Base-by-base conservation (phyloP, 2,113 vertebrate genomes). In the Clarias macrocephalus region DNA sequence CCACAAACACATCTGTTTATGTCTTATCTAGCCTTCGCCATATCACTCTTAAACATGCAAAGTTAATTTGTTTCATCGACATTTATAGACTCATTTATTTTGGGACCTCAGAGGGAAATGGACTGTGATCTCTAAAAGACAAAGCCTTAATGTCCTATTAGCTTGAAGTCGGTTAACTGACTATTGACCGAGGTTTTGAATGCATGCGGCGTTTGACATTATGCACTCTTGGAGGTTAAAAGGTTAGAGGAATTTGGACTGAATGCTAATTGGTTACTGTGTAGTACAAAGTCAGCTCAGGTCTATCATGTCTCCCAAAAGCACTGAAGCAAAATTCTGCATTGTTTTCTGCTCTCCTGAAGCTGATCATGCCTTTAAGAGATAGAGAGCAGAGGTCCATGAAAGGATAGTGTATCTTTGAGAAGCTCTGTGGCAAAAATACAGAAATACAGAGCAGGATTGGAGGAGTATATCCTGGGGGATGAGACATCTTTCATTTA, bases 301-400 rank as follows among this genome's bases (percentile, higher is more conserved):
- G 82, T 79, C 62, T 87, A 79, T 72, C 54, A 54, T 72, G 68
- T 33, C 65, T 48, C 82, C 23, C 33, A 68, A 86, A 86, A 66
- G n/a, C 56, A 37, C n/a, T 42, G 81, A 84, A 73, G 68, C 65
- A 79, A 80, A 88, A 60, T 82, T 57, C 80, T 28, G 10, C 23
- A n/a, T 87, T 89, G 80, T 82, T 83, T 70, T 83, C 15, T 92
- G 66, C 77, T 80, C 89, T 86, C 88, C 90, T 96, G 95, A 96
- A 95, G 95, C 90, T 95, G 63, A 95, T 96, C 83, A 93, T 91
- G 89, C 95, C 96, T 30, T 91, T 96, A 90, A 93, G 95, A 92
- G 89, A 94, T 57, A 93, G 95, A 56, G 95, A 93, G 88, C 94
- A 94, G 75, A 96, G 96, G 89, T 94, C 95, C 48, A 94, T 94